Conservation (phyloP, 2,797 vertebrate species). For the Danio albolineatus region DNA sequence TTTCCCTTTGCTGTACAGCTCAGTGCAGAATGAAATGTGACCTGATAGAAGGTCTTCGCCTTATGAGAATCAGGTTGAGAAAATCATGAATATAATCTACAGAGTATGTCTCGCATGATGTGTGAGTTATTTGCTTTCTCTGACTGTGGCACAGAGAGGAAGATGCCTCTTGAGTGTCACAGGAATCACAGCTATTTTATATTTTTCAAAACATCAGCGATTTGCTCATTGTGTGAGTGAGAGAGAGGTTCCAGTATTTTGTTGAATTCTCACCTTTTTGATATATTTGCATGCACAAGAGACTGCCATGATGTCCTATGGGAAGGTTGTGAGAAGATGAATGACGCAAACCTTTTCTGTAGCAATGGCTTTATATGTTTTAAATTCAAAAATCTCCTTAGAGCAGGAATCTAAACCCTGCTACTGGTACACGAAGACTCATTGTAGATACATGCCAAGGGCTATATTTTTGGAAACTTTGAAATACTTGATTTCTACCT, state of each 20-base stretch:
- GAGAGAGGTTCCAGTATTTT: neutral
- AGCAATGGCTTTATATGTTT: too few species aligned
- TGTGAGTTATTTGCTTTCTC: constrained; percentile 16
- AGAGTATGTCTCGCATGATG: neutral
- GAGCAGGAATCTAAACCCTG: too few species aligned
- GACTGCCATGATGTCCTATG: neutral
- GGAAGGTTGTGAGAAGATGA: neutral
- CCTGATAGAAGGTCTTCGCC: neutral
- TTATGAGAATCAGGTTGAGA: constrained; percentile 4
- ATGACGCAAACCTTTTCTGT: too few species aligned
- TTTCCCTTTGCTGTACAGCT: constrained; percentile 14
- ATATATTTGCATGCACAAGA: neutral
- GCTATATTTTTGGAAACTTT: too few species aligned
- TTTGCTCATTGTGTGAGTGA: neutral
- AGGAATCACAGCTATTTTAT: constrained; percentile 9
- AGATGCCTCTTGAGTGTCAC: neutral
- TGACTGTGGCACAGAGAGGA: constrained; percentile 6
- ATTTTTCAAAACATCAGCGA: neutral
- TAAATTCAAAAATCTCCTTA: too few species aligned
- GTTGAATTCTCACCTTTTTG: neutral
- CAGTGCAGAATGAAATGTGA: neutral
- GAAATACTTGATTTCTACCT: too few species aligned
- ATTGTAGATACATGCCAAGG: too few species aligned
- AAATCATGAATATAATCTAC: constrained; percentile 17
- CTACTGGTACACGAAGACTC: too few species aligned